Base-by-base conservation (phyloP, 2,113 vertebrate genomes). In the Gymnogyps californianus region DNA sequence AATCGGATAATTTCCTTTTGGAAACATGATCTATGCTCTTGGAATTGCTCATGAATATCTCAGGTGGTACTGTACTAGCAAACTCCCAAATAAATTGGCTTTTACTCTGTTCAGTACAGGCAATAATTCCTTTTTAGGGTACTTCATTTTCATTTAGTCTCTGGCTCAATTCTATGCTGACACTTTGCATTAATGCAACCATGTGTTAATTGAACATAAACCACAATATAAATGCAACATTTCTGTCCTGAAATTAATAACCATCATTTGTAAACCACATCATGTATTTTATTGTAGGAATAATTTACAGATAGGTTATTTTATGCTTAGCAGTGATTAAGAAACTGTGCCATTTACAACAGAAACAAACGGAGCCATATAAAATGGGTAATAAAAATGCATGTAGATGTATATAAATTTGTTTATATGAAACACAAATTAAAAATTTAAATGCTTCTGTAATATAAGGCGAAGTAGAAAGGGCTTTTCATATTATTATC, bases 191-290 rank as follows among this genome's bases (percentile, higher is more conserved):
- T 96, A 95, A 96, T 89, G n/a, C 26, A 72, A 26, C 40, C 91
- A 91, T 82, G 92, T 95, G 95, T 97, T 97, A 97, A 97, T 92
- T 97, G 97, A 85, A 95, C 95, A 89, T 94, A 95, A 97, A 94
- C 88, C 47, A 85, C 69, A 84, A 87, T 70, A 83, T 86, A 95
- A 96, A 89, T 89, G 77, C 65, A 95, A 87, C 83, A 84, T 93
- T 87, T 92, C 61, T 94, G 83, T 84, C 72, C 54, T 95, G 85
- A 97, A 96, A 91, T 94, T 97, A 97, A 96, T 94, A 95, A 83
- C 83, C 72, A 61, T 81, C 31, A 88, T 97, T 96, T 96, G 90
- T 83, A 96, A 87, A 84, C 47, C 52, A 78, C 72, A 96, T 94
- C 14, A 72, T 91, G 69, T 90, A 92, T 94, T 94, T 97, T 96